Evolutionary conservation across 2,797 vertebrate species (phyloP).

Genomic region (Hippopotamyrus pictus): DNA sequence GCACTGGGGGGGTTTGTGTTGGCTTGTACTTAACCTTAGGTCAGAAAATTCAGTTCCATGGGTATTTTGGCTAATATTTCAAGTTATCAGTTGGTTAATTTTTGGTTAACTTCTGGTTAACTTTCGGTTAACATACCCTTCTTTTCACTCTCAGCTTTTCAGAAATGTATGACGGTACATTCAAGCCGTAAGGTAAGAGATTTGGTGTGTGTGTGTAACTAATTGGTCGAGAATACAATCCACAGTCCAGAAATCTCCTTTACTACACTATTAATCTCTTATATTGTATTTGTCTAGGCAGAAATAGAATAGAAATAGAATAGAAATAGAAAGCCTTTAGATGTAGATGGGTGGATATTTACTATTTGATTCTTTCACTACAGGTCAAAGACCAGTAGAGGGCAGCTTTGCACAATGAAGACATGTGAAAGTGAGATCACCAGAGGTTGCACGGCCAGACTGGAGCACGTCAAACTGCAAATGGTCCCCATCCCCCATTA

Average conservation of each 20-base stretch:
- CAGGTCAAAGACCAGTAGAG: slow-evolving; percentile 24
- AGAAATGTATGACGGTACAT: slow-evolving; percentile 46
- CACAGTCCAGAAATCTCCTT: not conserved
- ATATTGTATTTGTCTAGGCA: not conserved
- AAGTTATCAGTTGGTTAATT: not conserved
- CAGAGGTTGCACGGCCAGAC: not conserved
- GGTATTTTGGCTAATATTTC: not conserved
- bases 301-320: not conserved
- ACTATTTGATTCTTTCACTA: not conserved
- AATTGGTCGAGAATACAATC: not conserved
- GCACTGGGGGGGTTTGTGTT: not conserved
- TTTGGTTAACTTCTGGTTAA: not conserved
- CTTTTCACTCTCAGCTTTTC: slow-evolving; percentile 47
- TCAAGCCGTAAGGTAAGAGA: slow-evolving; percentile 36
- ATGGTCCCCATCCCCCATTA: not conserved
- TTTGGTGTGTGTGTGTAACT: not conserved
- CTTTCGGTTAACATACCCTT: not conserved
- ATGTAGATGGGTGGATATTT: not conserved
- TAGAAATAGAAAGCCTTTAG: not conserved
- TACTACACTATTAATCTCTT: not conserved
- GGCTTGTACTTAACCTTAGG: not conserved
- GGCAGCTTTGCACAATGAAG: slow-evolving; percentile 15
- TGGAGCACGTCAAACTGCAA: not conserved
- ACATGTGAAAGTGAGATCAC: slow-evolving; percentile 6
- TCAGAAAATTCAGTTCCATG: not conserved